Evolutionary conservation across 2,797 vertebrate genomes (phyloP), one percentile per base, ranked within the genome.

Genomic region (Otolemur crassicaudatus): DNA sequence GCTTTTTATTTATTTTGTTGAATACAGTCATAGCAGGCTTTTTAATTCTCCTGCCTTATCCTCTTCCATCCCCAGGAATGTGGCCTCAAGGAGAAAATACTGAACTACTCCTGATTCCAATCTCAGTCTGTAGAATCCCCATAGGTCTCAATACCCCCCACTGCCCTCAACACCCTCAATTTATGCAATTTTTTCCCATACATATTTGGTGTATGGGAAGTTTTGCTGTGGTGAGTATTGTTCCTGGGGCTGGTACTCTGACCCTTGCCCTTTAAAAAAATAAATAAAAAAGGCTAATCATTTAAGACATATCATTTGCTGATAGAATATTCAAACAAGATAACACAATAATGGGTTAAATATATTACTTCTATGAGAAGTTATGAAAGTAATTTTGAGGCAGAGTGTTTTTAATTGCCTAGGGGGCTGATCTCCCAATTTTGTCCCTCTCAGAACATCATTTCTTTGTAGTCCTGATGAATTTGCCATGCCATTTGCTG

Each of bases 381-480:
- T 69, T 80, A 67, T 23, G 2, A 73, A 75, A 80, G 60, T 76
- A 87, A 94, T 86, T 96, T 37, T 76, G 76, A 91, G 49, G 16
- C 58, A 79, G 76, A 56, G 16, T 83, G 87, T 92, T 85, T 96
- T 81, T 61, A 82, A 90, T 83, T 92, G 87, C 86, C 79, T 22
- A 65, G 14, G 88, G 34, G 70, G 46, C 60, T 91, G 40, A 95
- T 27, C 65, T 94, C 87, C 87, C 90, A 89, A 94, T 95, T 94
- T 43, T 76, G 34, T 76, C 49, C 83, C 87, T 94, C 79, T 34
- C 69, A 87, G 83, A 89, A 89, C 65, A 88, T 8, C 58, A 61
- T 86, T 67, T 94, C 83, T 94, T 93, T 95, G 94, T 67, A 87
- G 40, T 79, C 29, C 80, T 87, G 61, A 94, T 94, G 90, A 87